These are phyloP conservation scores for Luehdorfia chinensis DNA, from an alignment of 1,140 invertebrate species.

Conservation along the genomic window DNA sequence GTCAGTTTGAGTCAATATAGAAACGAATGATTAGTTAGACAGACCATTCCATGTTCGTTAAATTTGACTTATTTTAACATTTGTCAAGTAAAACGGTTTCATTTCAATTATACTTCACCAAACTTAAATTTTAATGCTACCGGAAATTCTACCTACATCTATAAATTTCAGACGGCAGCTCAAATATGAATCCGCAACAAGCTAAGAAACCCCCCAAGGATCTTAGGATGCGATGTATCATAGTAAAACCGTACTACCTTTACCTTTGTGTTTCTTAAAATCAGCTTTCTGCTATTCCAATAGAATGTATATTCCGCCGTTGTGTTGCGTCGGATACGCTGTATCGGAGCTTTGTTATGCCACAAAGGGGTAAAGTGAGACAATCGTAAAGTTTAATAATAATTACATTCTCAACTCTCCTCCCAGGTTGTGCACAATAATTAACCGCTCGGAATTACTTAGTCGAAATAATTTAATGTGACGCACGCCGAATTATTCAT, in stretches of 20 bases:
- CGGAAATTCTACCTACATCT: constrained; percentile 24
- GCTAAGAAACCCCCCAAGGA: constrained; percentile 71
- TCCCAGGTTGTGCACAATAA: constrained; percentile 72
- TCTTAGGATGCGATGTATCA: constrained; percentile 46
- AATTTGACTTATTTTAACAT: too few species aligned
- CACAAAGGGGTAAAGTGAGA: constrained; percentile 74
- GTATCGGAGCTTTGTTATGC: constrained; percentile 23
- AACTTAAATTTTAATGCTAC: constrained; percentile 9
- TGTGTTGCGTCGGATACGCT: constrained; percentile 20
- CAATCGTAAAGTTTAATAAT: constrained; percentile 78
- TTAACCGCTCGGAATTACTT: constrained; percentile 76
- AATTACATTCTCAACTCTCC: constrained; percentile 76
- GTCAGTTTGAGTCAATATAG: too few species aligned
- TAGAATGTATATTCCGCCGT: constrained; percentile 28
- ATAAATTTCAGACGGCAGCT: constrained; percentile 60
- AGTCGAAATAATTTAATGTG: constrained; percentile 76
- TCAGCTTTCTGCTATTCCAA: constrained; percentile 26
- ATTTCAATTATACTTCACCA: constrained; percentile 13
- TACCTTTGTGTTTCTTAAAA: constrained; percentile 22
- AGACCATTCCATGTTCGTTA: too few species aligned
- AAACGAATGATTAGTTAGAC: too few species aligned
- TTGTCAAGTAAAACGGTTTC: constrained; percentile 2
- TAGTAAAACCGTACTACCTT: constrained; percentile 25
- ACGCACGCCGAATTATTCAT: constrained; percentile 58
- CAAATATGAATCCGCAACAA: constrained; percentile 72